Base-by-base conservation (phyloP, 2,888 invertebrate species). In the Adelphocoris suturalis region DNA sequence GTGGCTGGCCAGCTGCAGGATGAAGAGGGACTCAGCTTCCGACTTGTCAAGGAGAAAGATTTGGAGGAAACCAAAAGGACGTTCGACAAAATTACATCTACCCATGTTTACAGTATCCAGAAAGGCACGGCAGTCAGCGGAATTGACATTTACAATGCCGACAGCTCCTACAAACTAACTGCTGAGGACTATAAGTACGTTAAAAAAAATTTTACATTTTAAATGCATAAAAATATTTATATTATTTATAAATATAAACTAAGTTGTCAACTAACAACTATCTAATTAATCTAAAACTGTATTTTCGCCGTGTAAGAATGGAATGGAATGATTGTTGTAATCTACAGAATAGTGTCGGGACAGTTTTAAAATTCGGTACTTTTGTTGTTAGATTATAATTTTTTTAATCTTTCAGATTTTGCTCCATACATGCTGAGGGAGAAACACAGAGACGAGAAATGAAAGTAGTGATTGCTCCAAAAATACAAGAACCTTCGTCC, bases 31-130 rank as follows among this genome's bases (percentile, higher is more conserved):
- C 92, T 92, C 16, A 92, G 93, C 90, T 92, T 94, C 0, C 92
- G 93, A 91, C 92, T 94, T n/a, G 93, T 94, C 1, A 93, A 92
- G 84, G 93, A 93, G 12, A 91, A 91, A n/a, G 92, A 93, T 84
- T 89, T 94, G 47, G 91, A 90, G 2, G 47, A 89, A 11, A 92
- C 92, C 0, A 93, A 93, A 91, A 68, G 92, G 16, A 93, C 93
- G 76, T 94, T 93, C 87, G 90, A 91, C 0, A 92, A 92, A 86
- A 91, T 94, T 14, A 92, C 93, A 37, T 93, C 93, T 0, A 92
- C 94, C 89, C 94, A 94, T 91, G 90, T 94, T 48, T 94, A 94
- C 90, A 94, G 94, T 84, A 88, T 94, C 19, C 94, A 94, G 90
- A 94, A 93, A 91, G 78, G 85, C 13, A 14, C 47, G 55, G 27